Evolutionary conservation across 1,140 invertebrate genomes (phyloP).

Genomic region (Aleiodes sp.): DNA sequence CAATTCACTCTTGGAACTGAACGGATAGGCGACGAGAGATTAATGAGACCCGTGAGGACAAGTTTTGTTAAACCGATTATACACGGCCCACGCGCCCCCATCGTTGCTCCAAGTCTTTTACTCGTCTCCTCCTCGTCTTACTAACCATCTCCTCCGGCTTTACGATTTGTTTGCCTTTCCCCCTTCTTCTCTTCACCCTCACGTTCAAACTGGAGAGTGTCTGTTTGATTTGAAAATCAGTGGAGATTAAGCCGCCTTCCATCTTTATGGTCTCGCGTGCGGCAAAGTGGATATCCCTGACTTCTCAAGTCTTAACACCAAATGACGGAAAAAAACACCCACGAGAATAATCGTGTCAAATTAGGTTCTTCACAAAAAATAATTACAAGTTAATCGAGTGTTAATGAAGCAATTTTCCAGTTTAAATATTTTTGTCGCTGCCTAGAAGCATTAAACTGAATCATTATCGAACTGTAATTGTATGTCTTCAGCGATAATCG

Average conservation of each 20-base stretch:
- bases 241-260: slow-evolving; percentile 27
- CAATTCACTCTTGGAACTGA: slow-evolving; percentile 4
- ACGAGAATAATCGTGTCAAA: too few relatives aligned
- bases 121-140: background rate
- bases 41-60: slow-evolving; percentile 32
- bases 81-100: slow-evolving; percentile 11
- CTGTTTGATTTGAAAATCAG: slow-evolving; percentile 39
- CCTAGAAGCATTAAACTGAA: too few relatives aligned
- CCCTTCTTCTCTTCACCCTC: background rate
- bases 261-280: slow-evolving; percentile 24
- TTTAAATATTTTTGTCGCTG: too few relatives aligned
- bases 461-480: too few relatives aligned
- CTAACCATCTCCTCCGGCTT: slow-evolving; percentile 12
- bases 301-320: background rate
- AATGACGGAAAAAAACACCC: background rate
- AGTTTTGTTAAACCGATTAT: slow-evolving; percentile 36
- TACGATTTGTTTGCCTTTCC: slow-evolving; percentile 21
- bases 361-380: too few relatives aligned
- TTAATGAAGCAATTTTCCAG: too few relatives aligned
- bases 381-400: too few relatives aligned
- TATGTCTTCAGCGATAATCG: too few relatives aligned
- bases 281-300: slow-evolving; percentile 7
- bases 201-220: slow-evolving; percentile 13
- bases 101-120: slow-evolving; percentile 2
- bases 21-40: slow-evolving; percentile 28